These are phyloP conservation scores for Phalangium opilio DNA, from an alignment of 2,888 invertebrate species.

Conservation along the genomic window DNA sequence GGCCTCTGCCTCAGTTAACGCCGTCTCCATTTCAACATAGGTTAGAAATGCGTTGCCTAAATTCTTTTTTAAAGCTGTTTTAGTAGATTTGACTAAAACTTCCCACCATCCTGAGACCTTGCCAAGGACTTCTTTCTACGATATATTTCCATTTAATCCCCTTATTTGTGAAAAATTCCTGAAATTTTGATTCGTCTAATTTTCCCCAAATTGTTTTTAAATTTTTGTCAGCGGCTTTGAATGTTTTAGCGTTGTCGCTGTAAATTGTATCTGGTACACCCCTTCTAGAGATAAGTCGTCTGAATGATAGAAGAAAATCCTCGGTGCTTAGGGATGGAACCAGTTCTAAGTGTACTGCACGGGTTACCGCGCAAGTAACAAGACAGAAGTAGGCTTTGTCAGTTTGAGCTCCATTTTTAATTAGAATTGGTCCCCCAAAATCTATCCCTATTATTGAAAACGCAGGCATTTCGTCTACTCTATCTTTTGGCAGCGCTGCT, in stretches of 20 bases:
- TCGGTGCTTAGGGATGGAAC: slow-evolving; percentile 23
- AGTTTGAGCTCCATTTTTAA: too few relatives aligned
- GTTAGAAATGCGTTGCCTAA: too few relatives aligned
- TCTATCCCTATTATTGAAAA: slow-evolving; percentile 28
- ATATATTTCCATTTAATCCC: slow-evolving; percentile 27
- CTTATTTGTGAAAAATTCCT: slow-evolving; percentile 1
- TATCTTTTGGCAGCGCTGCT: too few relatives aligned
- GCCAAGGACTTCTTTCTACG: slow-evolving; percentile 31
- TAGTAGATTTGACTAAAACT: slow-evolving; percentile 29
- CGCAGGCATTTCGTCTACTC: too few relatives aligned
- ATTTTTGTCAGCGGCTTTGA: slow-evolving; percentile 28
- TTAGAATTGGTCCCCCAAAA: slow-evolving; percentile 30
- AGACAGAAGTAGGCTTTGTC: slow-evolving; percentile 27
- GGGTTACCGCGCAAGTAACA: slow-evolving; percentile 30
- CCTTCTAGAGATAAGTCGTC: slow-evolving; percentile 25
- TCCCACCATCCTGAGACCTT: slow-evolving; percentile 35
- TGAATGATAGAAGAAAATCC: slow-evolving; percentile 24
- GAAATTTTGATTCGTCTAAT: too few relatives aligned
- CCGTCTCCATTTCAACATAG: too few relatives aligned
- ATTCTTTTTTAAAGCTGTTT: slow-evolving; percentile 29
- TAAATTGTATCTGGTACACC: slow-evolving; percentile 26
- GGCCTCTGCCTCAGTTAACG: too few relatives aligned
- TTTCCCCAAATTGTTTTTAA: too few relatives aligned
- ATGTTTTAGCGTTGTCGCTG: slow-evolving; percentile 31
- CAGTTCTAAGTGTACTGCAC: slow-evolving; percentile 30